Percentiles rank a stretch among this genome's conserved stretches.
phyloP scores from a whole-genome alignment of 92 coral and sea anemone species.

The Plumapathes pennacea region DNA sequence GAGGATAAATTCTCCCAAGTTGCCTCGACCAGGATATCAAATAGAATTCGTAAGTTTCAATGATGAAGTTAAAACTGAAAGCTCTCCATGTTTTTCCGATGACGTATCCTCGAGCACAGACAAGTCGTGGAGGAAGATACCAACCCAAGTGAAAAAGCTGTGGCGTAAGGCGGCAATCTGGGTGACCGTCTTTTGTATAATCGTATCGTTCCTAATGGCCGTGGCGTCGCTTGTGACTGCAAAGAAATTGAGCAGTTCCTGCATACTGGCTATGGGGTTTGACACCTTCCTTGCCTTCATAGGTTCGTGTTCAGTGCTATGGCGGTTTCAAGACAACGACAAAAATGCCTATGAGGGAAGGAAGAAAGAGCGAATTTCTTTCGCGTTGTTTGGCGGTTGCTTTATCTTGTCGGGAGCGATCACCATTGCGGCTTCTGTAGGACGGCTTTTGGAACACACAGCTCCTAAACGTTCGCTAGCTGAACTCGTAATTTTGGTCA shows the following conservation, averaged over 20 bases:
- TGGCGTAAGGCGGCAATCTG: conserved; percentile 34
- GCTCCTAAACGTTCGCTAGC: conserved; percentile 2
- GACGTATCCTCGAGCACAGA: no score
- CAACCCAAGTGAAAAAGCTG: conserved; percentile 4
- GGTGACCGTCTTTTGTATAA: conserved; percentile 27
- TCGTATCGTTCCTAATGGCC: conserved; percentile 5
- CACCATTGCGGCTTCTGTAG: conserved; percentile 18
- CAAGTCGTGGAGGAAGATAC: conserved; percentile 6
- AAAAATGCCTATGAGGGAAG: conserved; percentile 16
- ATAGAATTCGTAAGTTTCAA: no score
- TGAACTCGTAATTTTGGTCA: not conserved
- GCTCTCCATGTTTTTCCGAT: no score
- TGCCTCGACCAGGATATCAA: no score
- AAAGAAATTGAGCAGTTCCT: conserved; percentile 13
- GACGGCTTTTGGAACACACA: conserved; percentile 1
- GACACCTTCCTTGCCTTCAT: conserved; percentile 7
- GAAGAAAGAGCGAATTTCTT: conserved; percentile 8
- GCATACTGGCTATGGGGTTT: conserved; percentile 20
- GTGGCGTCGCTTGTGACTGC: conserved; percentile 15
- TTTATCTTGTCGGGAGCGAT: conserved; percentile 9
- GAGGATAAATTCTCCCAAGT: no score
- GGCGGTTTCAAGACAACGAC: no score
- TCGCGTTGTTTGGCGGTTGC: conserved; percentile 7
- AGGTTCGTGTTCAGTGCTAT: conserved; percentile 8
- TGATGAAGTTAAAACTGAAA: no score